Base-by-base conservation (phyloP, 2,888 invertebrate species). In the Lochmaea crataegi region DNA sequence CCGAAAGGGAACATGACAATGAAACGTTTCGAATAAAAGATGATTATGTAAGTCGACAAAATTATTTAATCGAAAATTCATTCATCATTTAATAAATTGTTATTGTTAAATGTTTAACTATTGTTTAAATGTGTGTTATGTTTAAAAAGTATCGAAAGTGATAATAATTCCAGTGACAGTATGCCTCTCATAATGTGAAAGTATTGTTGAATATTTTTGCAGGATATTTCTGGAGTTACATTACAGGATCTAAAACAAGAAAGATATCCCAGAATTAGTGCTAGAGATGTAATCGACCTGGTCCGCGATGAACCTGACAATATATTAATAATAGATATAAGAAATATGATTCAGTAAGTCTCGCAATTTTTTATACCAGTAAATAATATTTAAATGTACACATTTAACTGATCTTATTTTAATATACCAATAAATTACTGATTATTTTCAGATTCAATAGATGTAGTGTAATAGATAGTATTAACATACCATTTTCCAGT, bases 401-500 rank as follows among this genome's bases (percentile, higher is more conserved):
- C 7, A 18, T 42, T 16, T 0, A 45, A 16, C 10, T 64, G 48
- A 63, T 70, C 72, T 48, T 69, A 53, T 51, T 78, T 69, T 22
- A 73, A 45, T 42, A 42, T 11, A 14, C 45, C 14, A 45, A 14
- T 9, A 16, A 9, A 16, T 53, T 16, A 9, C 4, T n/a, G 48
- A 18, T 53, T 81, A 82, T 51, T 79, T 61, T 42, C 42, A 95
- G 95, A 81, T 97, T 90, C 85, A 92, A 92, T 74, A 91, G 94
- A 80, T 94, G 94, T 69, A 92, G 94, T 75, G 90, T 97, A 69
- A 91, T 91, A 14, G 92, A 92, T 65, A 96, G 96, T 85, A 91
- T 97, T 67, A 97, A 96, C 87, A 92, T 98, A 83, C 97, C 97
- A 3, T 95, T 94, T 87, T 93, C 93, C 61, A 92, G 93, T 18